Base-by-base conservation (phyloP, 2,888 invertebrate genomes). In the Lymantria monacha region DNA sequence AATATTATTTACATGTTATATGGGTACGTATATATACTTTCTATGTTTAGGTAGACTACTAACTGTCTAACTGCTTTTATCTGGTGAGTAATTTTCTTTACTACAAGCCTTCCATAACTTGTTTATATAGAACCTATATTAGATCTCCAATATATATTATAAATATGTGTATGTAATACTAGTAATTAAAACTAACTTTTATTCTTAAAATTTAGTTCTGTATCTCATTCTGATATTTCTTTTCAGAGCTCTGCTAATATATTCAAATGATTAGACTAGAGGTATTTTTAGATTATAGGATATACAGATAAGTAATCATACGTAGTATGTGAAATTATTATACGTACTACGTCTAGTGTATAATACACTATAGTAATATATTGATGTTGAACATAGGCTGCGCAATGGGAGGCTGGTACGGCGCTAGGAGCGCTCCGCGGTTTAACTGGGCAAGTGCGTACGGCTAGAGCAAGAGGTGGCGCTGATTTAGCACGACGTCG, bases 371-470 rank as follows among this genome's bases (percentile, higher is more conserved):
- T 22, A 43, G 38, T 56, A 50, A 65, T 53, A 42, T 41, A 37
- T 42, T 46, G 48, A 38, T 58, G 14, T 56, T 44, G 13, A n/a
- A 48, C 49, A 43, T 75, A 91, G 91, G 91, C 90, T 49, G 88
- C 91, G 46, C 87, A 91, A 64, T 87, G 91, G 91, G 86, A 91
- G 55, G 82, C 93, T 78, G 92, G 94, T 81, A 96, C 96, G 11
- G 96, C 97, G 66, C 94, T 95, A 76, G 95, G 96, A 47, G 96
- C 97, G 49, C 92, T 98, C 70, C 94, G 96, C 62, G 96, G 97
- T 66, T 93, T 98, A 75, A 96, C 97, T 85, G 95, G 96, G 66
- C 94, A 97, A 66, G 95, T 98, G 47, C 96, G 98, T 70, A 94
- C 97, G 81, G 96, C 96, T 51, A 92, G 97, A 63, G 86, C 90